Evolutionary conservation across 37 sponge, comb jelly and placozoan species (phyloP).

Genomic region (Corticium candelabrum): DNA sequence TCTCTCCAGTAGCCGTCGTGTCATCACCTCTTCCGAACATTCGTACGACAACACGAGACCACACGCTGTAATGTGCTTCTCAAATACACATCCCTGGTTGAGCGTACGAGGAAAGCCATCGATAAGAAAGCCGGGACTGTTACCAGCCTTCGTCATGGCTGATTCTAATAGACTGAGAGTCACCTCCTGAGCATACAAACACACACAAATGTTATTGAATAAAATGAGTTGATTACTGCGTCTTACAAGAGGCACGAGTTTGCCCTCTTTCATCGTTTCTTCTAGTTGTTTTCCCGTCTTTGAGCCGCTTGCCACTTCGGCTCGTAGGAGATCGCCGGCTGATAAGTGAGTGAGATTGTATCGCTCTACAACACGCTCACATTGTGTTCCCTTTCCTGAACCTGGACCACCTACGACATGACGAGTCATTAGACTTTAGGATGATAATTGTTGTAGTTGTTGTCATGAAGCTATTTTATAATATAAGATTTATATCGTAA

Average conservation of each 20-base stretch:
- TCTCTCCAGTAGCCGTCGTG: constrained; percentile 43
- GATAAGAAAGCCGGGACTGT: constrained; percentile 53
- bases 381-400: constrained; percentile 80
- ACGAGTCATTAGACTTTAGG: neutral
- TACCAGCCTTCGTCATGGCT: constrained; percentile 26
- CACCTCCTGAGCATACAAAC: constrained; percentile 37
- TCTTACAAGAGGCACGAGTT: constrained; percentile 58
- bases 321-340: constrained; percentile 74
- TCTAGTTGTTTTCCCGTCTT: constrained; percentile 43
- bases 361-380: constrained; percentile 41
- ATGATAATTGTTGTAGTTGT: too few relatives aligned
- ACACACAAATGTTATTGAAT: neutral
- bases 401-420: constrained; percentile 68
- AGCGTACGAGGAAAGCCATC: constrained; percentile 83
- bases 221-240: neutral
- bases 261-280: constrained; percentile 64
- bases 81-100: constrained; percentile 49
- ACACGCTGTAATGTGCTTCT: constrained; percentile 46
- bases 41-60: constrained; percentile 53
- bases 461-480: too few relatives aligned
- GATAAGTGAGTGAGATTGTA: constrained; percentile 65
- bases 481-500: too few relatives aligned
- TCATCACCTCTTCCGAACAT: constrained; percentile 72
- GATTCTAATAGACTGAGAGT: constrained; percentile 32
- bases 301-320: constrained; percentile 64